These are phyloP conservation scores for Colistium nudipinnis DNA, from an alignment of 2,113 vertebrate genomes.

Conservation along the genomic window DNA sequence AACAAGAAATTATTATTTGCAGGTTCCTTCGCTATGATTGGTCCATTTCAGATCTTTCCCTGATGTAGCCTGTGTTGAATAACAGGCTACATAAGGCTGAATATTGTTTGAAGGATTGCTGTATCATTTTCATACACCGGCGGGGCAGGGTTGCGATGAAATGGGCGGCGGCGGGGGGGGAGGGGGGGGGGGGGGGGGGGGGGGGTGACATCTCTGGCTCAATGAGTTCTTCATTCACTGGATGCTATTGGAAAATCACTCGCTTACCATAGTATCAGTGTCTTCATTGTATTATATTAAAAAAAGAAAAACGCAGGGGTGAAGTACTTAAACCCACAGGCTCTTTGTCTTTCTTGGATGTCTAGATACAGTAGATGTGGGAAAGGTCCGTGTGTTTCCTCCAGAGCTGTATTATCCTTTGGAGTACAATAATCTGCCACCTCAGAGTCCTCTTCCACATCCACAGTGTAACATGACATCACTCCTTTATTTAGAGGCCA, in stretches of 20 bases:
- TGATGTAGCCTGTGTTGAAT: not conserved
- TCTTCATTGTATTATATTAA: conserved; percentile 32
- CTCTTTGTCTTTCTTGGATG: conserved; percentile 38
- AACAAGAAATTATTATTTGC: not conserved
- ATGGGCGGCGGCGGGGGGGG: no score
- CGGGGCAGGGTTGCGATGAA: no score
- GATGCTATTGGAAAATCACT: conserved; percentile 16
- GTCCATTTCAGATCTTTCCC: not conserved
- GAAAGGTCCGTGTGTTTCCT: conserved; percentile 42
- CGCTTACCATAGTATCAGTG: conserved; percentile 16
- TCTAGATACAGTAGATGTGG: conserved; percentile 54
- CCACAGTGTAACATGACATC: conserved; percentile 67
- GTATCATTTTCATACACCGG: not conserved
- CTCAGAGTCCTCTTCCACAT: conserved; percentile 42
- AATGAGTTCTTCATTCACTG: conserved; percentile 20
- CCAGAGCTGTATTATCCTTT: conserved; percentile 57
- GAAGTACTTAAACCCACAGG: conserved; percentile 46
- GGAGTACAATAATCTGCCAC: conserved; percentile 52
- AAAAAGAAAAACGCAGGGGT: conserved; percentile 12
- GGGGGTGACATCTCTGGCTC: not conserved
- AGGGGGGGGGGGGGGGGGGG: not conserved
- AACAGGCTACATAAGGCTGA: no score
- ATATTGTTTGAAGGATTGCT: not conserved
- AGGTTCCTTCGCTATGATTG: conserved; percentile 1
- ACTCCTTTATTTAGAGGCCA: conserved; percentile 63